Evolutionary conservation across 2,888 invertebrate genomes (phyloP).

Genomic region (Linyphia triangularis): DNA sequence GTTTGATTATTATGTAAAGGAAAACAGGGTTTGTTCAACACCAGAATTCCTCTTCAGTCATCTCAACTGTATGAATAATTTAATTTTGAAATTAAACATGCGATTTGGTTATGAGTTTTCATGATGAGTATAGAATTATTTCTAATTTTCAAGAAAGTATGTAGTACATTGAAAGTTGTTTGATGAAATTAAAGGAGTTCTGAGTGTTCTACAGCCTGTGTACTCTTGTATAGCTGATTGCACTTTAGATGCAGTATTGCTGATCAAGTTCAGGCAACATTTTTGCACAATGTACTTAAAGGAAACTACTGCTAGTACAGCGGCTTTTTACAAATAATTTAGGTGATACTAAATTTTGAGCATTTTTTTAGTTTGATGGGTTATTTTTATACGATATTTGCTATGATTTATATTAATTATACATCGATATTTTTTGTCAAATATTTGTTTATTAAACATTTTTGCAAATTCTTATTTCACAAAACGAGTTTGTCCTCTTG

Average conservation of each 20-base stretch:
- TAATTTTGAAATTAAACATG: no score
- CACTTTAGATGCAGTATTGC: slow-evolving; percentile 60
- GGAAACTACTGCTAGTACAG: slow-evolving; percentile 28
- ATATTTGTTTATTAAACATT: neutral
- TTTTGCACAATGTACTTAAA: slow-evolving; percentile 60
- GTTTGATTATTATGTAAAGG: slow-evolving; percentile 6
- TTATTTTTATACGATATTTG: neutral
- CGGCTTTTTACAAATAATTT: slow-evolving; percentile 24
- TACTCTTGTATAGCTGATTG: slow-evolving; percentile 54
- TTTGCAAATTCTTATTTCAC: neutral
- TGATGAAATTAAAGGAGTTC: slow-evolving; percentile 15
- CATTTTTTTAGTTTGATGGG: neutral
- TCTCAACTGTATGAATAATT: neutral
- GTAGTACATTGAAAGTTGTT: neutral
- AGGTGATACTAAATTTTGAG: neutral
- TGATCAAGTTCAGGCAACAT: slow-evolving; percentile 42
- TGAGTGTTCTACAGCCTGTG: slow-evolving; percentile 42
- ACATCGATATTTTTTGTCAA: neutral
- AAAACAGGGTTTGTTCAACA: slow-evolving; percentile 1
- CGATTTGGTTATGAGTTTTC: no score
- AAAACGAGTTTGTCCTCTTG: neutral
- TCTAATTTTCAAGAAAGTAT: neutral
- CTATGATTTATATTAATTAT: neutral
- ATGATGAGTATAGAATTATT: no score
- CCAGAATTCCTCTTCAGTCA: slow-evolving; percentile 32